A percentile compares a stretch with the other conserved stretches of the same genome.
These are phyloP conservation scores for Sturmia bella DNA, from an alignment of 2,888 invertebrate species.

Conservation along the genomic window DNA sequence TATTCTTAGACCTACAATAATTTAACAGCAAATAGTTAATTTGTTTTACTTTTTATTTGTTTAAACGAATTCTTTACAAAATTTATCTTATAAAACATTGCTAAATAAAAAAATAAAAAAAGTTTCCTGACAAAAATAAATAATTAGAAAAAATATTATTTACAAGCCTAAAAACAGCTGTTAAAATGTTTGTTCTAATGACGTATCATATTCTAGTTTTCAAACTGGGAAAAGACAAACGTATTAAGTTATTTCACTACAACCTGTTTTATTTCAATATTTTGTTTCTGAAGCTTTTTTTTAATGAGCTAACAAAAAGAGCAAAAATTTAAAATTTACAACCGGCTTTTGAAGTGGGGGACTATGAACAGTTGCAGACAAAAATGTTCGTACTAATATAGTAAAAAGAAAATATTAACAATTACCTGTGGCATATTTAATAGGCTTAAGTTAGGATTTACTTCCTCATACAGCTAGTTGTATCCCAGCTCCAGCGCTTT, in stretches of 20 bases:
- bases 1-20: no score
- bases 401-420: not conserved
- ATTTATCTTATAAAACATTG: no score
- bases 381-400: not conserved
- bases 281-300: constrained; percentile 5
- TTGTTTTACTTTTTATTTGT: no score
- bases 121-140: no score
- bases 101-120: no score
- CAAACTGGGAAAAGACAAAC: not conserved
- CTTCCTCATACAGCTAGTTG: no score
- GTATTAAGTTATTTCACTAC: constrained; percentile 10
- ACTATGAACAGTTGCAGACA: not conserved
- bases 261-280: constrained; percentile 19
- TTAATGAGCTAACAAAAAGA: constrained; percentile 27
- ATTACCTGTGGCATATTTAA: no score
- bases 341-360: constrained; percentile 8
- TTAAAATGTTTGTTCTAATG: constrained; percentile 25
- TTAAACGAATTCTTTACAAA: no score
- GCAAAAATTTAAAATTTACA: not conserved
- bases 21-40: no score
- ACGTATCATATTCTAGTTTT: constrained; percentile 8
- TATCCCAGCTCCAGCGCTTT: no score
- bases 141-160: no score
- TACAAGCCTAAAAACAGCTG: constrained; percentile 1
- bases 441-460: no score